phyloP scores from a whole-genome alignment of 2,113 vertebrate species.

The Sinocyclocheilus anshuiensis region DNA sequence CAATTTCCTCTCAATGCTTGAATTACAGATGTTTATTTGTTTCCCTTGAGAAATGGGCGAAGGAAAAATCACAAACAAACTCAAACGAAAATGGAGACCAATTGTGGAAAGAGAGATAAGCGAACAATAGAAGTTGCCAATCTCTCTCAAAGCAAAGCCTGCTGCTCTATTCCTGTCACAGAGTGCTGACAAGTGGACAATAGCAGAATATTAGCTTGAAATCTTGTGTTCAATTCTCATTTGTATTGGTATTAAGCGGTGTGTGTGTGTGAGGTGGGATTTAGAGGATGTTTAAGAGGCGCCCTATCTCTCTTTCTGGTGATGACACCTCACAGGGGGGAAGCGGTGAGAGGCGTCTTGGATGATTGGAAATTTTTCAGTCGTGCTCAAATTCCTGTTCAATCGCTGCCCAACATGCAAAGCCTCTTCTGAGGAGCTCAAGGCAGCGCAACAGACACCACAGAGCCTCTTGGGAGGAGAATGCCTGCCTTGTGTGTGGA shows the following conservation, averaged over 20 bases:
- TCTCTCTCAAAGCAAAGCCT: slow-evolving; percentile 19
- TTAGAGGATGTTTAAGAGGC: slow-evolving; percentile 37
- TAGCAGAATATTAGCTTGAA: slow-evolving; percentile 33
- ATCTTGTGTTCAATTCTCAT: slow-evolving; percentile 15
- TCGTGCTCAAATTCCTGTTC: slow-evolving; percentile 39
- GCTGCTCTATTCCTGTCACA: slow-evolving; percentile 19
- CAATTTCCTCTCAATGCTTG: slow-evolving; percentile 68
- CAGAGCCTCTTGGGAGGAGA: slow-evolving; percentile 21
- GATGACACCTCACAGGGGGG: slow-evolving; percentile 22
- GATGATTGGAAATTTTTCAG: slow-evolving; percentile 45
- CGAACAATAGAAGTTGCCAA: slow-evolving; percentile 40
- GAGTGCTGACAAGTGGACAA: slow-evolving; percentile 10
- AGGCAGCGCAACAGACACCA: not conserved
- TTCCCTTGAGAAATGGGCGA: slow-evolving; percentile 69
- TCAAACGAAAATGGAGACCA: slow-evolving; percentile 40
- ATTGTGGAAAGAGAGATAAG: slow-evolving; percentile 66
- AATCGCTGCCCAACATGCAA: slow-evolving; percentile 19
- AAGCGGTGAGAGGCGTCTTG: slow-evolving; percentile 45
- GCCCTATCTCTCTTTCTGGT: slow-evolving; percentile 30
- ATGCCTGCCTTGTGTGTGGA: slow-evolving; percentile 66
- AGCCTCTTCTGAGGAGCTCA: slow-evolving; percentile 12
- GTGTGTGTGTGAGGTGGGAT: slow-evolving; percentile 16
- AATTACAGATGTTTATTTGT: slow-evolving; percentile 71
- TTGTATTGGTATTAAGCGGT: slow-evolving; percentile 10
- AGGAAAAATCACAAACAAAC: slow-evolving; percentile 49